Evolutionary conservation across 2,797 vertebrate genomes (phyloP).

Genomic region (Squalus acanthias): DNA sequence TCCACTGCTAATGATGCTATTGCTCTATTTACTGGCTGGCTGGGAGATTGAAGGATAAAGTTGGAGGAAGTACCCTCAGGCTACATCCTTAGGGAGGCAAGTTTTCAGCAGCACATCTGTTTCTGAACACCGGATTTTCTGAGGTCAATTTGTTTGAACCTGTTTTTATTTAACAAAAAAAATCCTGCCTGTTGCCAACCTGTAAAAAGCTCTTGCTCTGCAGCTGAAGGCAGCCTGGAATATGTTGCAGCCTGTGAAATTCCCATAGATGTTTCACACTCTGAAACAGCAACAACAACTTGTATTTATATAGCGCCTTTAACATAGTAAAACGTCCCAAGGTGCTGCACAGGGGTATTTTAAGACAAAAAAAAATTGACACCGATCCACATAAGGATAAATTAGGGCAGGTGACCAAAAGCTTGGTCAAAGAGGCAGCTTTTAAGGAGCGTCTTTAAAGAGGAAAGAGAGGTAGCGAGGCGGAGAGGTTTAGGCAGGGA

Average conservation of each 20-base stretch:
- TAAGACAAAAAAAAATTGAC: too few species aligned
- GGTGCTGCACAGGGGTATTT: too few species aligned
- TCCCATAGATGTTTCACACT: neutral
- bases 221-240: neutral
- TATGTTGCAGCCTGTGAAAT: neutral
- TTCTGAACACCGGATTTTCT: slow-evolving; percentile 1
- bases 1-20: neutral
- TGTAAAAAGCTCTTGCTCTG: neutral
- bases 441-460: too few species aligned
- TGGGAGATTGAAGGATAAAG: neutral
- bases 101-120: slow-evolving; percentile 8
- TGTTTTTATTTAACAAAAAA: neutral
- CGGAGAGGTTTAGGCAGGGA: too few species aligned
- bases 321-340: too few species aligned
- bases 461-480: too few species aligned
- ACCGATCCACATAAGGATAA: too few species aligned
- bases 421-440: too few species aligned
- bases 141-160: neutral
- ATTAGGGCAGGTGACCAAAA: too few species aligned
- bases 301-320: too few species aligned
- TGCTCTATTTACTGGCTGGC: neutral
- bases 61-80: neutral
- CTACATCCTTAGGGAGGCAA: neutral
- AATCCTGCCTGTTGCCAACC: neutral
- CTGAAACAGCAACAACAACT: too few species aligned